Evolutionary conservation across 2,888 invertebrate species (phyloP), one percentile per base, ranked within the genome.

Genomic region (Rhabditophanes sp.): DNA sequence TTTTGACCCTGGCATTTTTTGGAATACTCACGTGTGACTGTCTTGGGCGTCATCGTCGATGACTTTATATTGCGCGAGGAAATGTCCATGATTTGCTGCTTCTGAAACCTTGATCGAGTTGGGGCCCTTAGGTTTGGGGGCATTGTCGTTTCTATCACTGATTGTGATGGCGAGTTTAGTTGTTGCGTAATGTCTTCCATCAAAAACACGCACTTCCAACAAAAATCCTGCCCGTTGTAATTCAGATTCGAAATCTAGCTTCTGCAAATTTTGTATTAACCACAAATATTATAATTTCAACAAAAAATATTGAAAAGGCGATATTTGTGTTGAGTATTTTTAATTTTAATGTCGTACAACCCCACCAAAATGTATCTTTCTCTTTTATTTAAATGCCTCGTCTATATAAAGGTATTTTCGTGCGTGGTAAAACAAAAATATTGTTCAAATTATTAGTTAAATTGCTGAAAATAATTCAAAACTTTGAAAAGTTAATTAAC

Each of bases 141-240:
- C 82, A 73, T 90, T 90, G 74, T 93, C 90, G 72, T 93, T 93
- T 25, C 87, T 82, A 67, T 93, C 93, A 41, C 82, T 75, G 40
- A 96, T 73, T 64, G 80, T 81, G 19, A 88, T 83, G 43, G 81
- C 80, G 37, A 88, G 84, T 81, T 83, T 84, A 1, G 87, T 84
- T 68, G 83, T 83, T 41, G 87, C 87, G 46, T 87, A 83, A 70
- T 88, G 87, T 66, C 87, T 82, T 67, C 88, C 88, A 68, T 96
- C 93, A 33, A 56, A 64, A 25, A 69, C 68, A 38, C 65, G 64
- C 24, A 88, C 85, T 53, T 82, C 78, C 72, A 88, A 83, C 50
- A 82, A 75, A 72, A 87, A 88, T 37, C 87, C 88, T 68, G 82
- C 83, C 69, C 85, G 81, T 71, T 88, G 88, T 62, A 82, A 72